Base-by-base conservation (phyloP, 2,888 invertebrate species). In the Acanthosepion lycidas region DNA sequence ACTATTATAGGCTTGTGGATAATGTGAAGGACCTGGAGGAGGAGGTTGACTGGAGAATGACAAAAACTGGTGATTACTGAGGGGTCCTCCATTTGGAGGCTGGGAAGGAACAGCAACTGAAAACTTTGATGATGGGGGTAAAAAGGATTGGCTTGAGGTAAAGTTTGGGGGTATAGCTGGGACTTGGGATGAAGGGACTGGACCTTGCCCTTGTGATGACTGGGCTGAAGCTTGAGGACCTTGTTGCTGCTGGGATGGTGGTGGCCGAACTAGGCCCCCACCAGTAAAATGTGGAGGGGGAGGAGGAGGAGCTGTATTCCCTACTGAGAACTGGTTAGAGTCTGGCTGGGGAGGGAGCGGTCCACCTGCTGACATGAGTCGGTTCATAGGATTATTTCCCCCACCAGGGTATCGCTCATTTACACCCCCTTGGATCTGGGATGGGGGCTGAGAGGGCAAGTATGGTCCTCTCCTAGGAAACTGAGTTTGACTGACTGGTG, bases 151-250 rank as follows among this genome's bases (percentile, higher is more conserved):
- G n/a, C 42, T 49, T 6, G 93, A 51, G 53, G 93, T 49, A 53
- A 51, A 93, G 51, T 93, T 93, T 53, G 49, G 92, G 49, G 92
- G 94, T 28, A 64, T 59, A 48, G 18, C 33, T 28, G 91, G 94
- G 91, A 94, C 95, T 95, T 95, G 95, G 93, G 94, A 55, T 48
- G 64, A 95, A 94, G 94, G 93, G 78, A 95, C 94, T 51, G 94
- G 94, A 94, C 91, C 92, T 28, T 94, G 53, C 9, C 42, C 92
- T 93, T 9, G 93, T 94, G 91, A 94, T 64, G 94, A 94, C 94
- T 94, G 53, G 55, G 94, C 93, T 53, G 92, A 42, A 20, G 94
- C 94, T 48, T 95, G 94, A 91, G 78, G 95, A 18, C 78, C 78
- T 20, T 64, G 55, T 91, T 91, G 53, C n/a, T 95, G 92, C 48